phyloP scores from a whole-genome alignment of 1,140 invertebrate genomes.

The Hydropsyche tenuis region DNA sequence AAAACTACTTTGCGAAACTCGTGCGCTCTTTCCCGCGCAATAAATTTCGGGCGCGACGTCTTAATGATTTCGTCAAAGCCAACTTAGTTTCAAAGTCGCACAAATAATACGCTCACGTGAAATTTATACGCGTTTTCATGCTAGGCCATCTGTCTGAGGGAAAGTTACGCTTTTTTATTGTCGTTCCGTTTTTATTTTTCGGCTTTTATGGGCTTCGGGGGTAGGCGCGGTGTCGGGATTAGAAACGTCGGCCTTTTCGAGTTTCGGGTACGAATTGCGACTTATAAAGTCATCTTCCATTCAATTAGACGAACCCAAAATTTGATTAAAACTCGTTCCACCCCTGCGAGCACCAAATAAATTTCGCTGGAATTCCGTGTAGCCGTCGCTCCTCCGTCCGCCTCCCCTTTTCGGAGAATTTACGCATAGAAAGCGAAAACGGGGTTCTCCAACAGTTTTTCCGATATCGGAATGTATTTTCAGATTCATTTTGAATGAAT shows the following conservation, averaged over 20 bases:
- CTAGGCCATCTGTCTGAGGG: too few relatives aligned
- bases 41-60: too few relatives aligned
- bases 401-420: slow-evolving; percentile 19
- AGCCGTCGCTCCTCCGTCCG: neutral
- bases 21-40: too few relatives aligned
- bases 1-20: too few relatives aligned
- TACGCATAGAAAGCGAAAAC: slow-evolving; percentile 18
- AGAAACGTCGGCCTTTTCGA: slow-evolving; percentile 4
- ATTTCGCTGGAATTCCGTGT: slow-evolving; percentile 34
- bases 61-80: slow-evolving; percentile 12
- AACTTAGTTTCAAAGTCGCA: slow-evolving; percentile 8
- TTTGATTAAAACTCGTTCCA: slow-evolving; percentile 38
- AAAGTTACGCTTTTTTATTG: neutral
- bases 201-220: too few relatives aligned
- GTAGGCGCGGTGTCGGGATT: slow-evolving; percentile 6
- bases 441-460: slow-evolving; percentile 20
- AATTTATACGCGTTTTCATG: too few relatives aligned
- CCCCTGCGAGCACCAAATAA: slow-evolving; percentile 33
- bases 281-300: slow-evolving; percentile 39
- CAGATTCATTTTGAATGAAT: too few relatives aligned
- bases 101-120: neutral
- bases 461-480: too few relatives aligned
- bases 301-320: slow-evolving; percentile 35
- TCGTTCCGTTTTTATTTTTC: too few relatives aligned
- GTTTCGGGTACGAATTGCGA: neutral